Base-by-base conservation (phyloP, 2,888 invertebrate species). In the Amaurobius ferox region DNA sequence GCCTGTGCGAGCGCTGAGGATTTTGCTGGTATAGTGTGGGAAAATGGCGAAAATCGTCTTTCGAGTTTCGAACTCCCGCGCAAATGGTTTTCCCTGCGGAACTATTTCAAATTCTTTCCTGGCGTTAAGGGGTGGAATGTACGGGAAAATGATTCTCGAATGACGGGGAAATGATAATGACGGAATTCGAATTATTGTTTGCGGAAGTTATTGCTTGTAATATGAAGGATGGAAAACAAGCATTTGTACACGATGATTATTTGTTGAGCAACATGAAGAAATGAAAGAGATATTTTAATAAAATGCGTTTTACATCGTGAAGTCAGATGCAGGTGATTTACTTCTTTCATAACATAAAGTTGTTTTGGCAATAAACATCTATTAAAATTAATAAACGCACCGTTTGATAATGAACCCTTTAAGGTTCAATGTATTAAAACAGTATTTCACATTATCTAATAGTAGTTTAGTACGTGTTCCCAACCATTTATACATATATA, bases 141-240 rank as follows among this genome's bases (percentile, higher is more conserved):
- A 55, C 55, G 55, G 23, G 55, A 55, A 55, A 55, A 55, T 55
- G 55, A 55, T 55, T 55, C 55, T 55, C 55, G 55, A 23, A 55
- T 55, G 55, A 55, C 55, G 55, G 55, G 55, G 16, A 55, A 55
- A 55, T 55, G 55, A 55, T 55, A 55, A 55, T 55, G 23, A 55
- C 55, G 23, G 55, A 55, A 55, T 19, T 55, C 23, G 23, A 55
- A 23, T 55, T 55, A 23, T 55, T 55, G 55, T 55, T 55, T 55
- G 55, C 23, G 55, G 55, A n/a, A 55, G 55, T 55, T 55, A 55
- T 55, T 55, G 55, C 55, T 55, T n/a, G 55, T 55, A 23, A 23
- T 55, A 55, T 55, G 55, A 55, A 23, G 16, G 23, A 1, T 23
- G 16, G 55, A 16, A 55, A 16, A 23, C 23, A 35, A 5, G n/a